Conservation (phyloP, 2,113 vertebrate species). For the Galeopterus variegatus region DNA sequence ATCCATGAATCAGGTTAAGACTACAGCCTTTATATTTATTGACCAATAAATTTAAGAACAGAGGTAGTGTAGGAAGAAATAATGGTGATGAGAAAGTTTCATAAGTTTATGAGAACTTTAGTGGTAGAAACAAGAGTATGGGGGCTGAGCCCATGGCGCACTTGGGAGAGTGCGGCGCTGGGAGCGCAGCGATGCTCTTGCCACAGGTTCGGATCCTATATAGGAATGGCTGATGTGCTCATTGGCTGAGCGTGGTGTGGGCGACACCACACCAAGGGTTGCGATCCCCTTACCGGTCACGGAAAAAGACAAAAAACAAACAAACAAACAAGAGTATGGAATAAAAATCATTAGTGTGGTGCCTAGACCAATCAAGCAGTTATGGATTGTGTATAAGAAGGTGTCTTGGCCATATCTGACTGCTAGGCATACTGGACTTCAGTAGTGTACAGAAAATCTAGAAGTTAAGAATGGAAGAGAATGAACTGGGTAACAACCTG, state of each 20-base stretch:
- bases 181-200: too few relatives aligned
- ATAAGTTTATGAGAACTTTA: background rate
- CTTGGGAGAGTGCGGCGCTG: too few relatives aligned
- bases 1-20: background rate
- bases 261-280: too few relatives aligned
- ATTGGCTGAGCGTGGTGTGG: too few relatives aligned
- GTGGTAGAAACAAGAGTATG: background rate
- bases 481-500: background rate
- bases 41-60: constrained; percentile 14
- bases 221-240: too few relatives aligned
- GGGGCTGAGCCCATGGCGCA: too few relatives aligned
- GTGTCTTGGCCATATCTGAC: background rate
- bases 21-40: background rate
- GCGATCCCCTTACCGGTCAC: too few relatives aligned
- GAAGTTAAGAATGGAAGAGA: background rate
- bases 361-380: background rate
- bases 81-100: background rate
- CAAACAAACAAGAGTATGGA: background rate
- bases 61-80: background rate
- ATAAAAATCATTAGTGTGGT: background rate
- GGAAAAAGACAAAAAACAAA: too few relatives aligned
- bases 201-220: too few relatives aligned
- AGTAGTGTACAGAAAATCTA: background rate
- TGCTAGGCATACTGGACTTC: background rate
- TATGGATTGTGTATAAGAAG: background rate